phyloP scores from a whole-genome alignment of 1,140 invertebrate genomes.

The Drosophila erecta region DNA sequence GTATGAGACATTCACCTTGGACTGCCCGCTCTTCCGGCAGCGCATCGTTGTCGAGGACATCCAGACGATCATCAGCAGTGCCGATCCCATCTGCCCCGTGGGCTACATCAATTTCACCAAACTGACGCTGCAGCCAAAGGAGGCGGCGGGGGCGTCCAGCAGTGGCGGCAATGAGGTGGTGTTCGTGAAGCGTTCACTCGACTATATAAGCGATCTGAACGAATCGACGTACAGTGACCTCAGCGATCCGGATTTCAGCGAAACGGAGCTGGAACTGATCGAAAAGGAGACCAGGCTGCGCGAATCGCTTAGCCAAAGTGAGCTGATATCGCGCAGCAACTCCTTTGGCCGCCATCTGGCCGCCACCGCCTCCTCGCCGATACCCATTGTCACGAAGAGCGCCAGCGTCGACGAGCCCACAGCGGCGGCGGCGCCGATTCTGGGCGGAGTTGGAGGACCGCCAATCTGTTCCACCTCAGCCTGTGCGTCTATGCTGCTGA shows the following conservation, averaged over 20 bases:
- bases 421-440: slow-evolving; percentile 35
- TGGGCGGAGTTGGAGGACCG: slow-evolving; percentile 9
- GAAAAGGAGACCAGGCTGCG: slow-evolving; percentile 85
- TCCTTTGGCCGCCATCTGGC: slow-evolving; percentile 81
- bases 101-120: slow-evolving; percentile 95
- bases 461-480: slow-evolving; percentile 48
- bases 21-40: slow-evolving; percentile 98
- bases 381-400: slow-evolving; percentile 84
- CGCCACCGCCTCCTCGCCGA: slow-evolving; percentile 79
- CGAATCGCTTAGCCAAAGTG: slow-evolving; percentile 80
- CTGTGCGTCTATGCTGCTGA: slow-evolving; percentile 39
- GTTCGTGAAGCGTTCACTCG: slow-evolving; percentile 86
- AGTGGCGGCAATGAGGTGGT: slow-evolving; percentile 53
- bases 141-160: slow-evolving; percentile 42
- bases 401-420: slow-evolving; percentile 83
- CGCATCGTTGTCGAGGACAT: slow-evolving; percentile 94
- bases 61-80: slow-evolving; percentile 94
- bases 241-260: slow-evolving; percentile 87
- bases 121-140: slow-evolving; percentile 89
- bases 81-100: slow-evolving; percentile 96
- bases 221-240: slow-evolving; percentile 87
- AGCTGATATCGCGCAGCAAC: slow-evolving; percentile 81
- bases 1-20: slow-evolving; percentile 98
- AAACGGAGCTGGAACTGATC: slow-evolving; percentile 86
- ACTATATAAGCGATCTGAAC: slow-evolving; percentile 87